Evolutionary conservation across 2,888 invertebrate genomes (phyloP).

Genomic region (Subacronicta megacephala): DNA sequence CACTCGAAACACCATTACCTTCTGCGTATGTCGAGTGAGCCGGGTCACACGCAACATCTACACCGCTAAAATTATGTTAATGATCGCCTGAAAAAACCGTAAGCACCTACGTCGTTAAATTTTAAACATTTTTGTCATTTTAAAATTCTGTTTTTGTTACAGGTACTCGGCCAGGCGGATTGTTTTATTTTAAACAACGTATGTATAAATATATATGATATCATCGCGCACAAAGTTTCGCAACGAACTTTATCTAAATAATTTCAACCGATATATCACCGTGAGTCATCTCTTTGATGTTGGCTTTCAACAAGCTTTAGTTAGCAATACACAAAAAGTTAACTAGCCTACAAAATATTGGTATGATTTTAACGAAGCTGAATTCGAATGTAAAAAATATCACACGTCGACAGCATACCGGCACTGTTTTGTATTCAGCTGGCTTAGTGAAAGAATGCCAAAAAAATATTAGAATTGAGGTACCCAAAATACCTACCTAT

Average conservation of each 20-base stretch:
- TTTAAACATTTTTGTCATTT: conserved; percentile 63
- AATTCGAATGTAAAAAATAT: conserved; percentile 65
- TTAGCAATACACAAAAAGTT: conserved; percentile 68
- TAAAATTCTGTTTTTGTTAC: conserved; percentile 74
- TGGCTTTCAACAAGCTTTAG: conserved; percentile 61
- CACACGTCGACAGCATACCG: conserved; percentile 37
- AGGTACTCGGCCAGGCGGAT: conserved; percentile 66
- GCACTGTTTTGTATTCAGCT: conserved; percentile 36
- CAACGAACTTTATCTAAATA: conserved; percentile 66
- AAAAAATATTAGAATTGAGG: conserved; percentile 22
- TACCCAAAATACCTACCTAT: too few relatives aligned
- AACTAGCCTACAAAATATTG: conserved; percentile 62
- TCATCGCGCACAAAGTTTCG: conserved; percentile 58
- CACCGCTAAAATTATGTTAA: conserved; percentile 74
- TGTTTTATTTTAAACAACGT: conserved; percentile 46
- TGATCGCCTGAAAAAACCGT: conserved; percentile 70
- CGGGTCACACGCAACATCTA: conserved; percentile 64
- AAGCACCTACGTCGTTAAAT: conserved; percentile 71
- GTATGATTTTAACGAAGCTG: conserved; percentile 71
- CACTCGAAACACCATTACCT: conserved; percentile 71
- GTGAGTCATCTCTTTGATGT: conserved; percentile 67
- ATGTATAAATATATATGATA: conserved; percentile 53
- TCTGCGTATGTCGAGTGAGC: conserved; percentile 34
- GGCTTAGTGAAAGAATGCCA: conserved; percentile 24
- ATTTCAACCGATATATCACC: conserved; percentile 63